Evolutionary conservation across 23 tunicate genomes (phyloP), one percentile per base, ranked within the genome.

Genomic region (Ascidia mentula): DNA sequence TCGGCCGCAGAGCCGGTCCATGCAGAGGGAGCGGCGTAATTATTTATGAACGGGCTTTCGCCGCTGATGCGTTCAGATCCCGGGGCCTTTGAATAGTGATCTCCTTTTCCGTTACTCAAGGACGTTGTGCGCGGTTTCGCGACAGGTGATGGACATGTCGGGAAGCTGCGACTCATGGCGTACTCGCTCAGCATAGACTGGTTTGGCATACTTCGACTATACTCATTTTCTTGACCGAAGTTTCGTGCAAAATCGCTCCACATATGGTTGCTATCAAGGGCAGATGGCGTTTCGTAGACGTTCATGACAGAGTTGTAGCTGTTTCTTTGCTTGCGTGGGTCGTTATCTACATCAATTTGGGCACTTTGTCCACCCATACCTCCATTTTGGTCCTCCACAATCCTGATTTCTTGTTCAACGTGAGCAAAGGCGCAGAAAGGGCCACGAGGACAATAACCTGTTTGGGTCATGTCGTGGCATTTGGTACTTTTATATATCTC

Each of bases 391-490:
- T 88, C 98, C 77, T 93, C 98, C 4, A 88, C 53, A 7, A 93
- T 80, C 24, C 98, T 65, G 18, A 93, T 93, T 40, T 93, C 98
- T 35, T 91, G 95, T 46, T 96, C 98, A 7, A 96, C 99, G 73
- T 96, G 99, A 22, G 99, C 99, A 81, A 96, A 96, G 0, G 99
- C 99, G 78, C 99, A 96, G 78, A 96, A 96, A 18, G 99, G 97
- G 28, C 99, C 99, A 5, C 99, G 78, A 1, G 99, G 99, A 60
- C 99, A 96, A 73, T 96, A 96, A 0, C 99, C 99, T 59, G 97
- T 84, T 53, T 96, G 99, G 31, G 84, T 72, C 97, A 96, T 91
- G 59, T 96, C 99, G 61, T 96, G 99, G 83, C 99, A 96, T 59
- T 96, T 96, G 24, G 99, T 91, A 37, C 97, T 91, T 70, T 96